Evolutionary conservation across 2,797 vertebrate genomes (phyloP).

Genomic region (Spheniscus humboldti): DNA sequence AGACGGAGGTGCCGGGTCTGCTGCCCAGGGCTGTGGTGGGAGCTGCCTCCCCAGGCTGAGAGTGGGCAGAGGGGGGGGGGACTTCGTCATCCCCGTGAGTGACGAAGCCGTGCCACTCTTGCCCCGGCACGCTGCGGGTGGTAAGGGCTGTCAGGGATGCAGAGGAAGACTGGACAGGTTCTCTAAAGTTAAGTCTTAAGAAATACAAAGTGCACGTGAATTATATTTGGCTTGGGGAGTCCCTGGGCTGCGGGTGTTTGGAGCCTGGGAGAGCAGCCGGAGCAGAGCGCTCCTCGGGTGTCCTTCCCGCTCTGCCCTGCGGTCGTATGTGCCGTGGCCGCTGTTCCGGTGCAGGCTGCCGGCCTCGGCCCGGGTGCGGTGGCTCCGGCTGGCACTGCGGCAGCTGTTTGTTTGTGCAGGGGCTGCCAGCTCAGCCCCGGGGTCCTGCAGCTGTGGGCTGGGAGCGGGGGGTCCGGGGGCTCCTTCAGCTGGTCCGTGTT

Average conservation of each 20-base stretch:
- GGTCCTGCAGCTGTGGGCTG: neutral
- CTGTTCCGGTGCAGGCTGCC: neutral
- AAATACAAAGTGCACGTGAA: neutral
- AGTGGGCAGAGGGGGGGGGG: neutral
- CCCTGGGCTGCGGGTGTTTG: neutral
- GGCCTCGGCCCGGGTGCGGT: neutral
- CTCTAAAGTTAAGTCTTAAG: neutral
- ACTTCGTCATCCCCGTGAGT: accelerated
- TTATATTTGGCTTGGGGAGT: neutral
- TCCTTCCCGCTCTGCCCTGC: neutral
- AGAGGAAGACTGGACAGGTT: neutral
- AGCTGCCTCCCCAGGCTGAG: neutral
- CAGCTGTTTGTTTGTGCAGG: neutral
- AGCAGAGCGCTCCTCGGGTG: neutral
- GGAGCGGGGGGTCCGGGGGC: neutral
- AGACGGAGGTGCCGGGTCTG: neutral
- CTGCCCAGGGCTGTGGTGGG: neutral
- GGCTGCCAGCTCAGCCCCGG: neutral
- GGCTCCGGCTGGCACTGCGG: neutral
- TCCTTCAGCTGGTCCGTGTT: neutral
- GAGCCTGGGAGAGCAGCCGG: neutral
- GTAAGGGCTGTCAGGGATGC: neutral
- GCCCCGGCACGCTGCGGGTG: neutral
- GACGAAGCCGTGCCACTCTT: accelerated
- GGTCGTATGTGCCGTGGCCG: accelerated